Evolutionary conservation across 2,113 vertebrate species (phyloP).

Genomic region (Scomber japonicus): DNA sequence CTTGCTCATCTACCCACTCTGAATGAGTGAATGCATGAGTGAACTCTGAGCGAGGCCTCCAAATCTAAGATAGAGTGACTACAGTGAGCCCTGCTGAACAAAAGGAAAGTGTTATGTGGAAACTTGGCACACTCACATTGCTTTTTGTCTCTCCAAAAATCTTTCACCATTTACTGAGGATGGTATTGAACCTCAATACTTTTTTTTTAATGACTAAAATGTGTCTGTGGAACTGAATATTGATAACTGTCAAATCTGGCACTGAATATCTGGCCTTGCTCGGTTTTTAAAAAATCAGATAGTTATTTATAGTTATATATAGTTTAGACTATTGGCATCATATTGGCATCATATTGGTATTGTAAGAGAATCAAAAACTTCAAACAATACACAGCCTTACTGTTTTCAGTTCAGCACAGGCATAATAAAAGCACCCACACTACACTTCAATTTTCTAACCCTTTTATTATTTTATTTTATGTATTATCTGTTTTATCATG

Average conservation of each 20-base stretch:
- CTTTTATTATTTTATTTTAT: too few relatives aligned
- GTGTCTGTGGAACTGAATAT: not conserved
- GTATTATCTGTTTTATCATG: too few relatives aligned
- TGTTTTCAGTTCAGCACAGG: too few relatives aligned
- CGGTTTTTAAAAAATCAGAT: too few relatives aligned
- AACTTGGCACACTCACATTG: conserved; percentile 42
- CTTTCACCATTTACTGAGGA: not conserved
- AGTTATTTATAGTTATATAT: too few relatives aligned
- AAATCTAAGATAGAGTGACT: not conserved
- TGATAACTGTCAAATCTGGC: not conserved
- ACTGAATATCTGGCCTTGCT: not conserved
- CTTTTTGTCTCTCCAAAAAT: conserved; percentile 7
- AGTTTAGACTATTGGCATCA: too few relatives aligned
- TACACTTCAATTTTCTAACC: too few relatives aligned
- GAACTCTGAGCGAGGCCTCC: conserved; percentile 1
- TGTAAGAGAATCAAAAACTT: too few relatives aligned
- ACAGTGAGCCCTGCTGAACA: conserved; percentile 15
- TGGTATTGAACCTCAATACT: not conserved
- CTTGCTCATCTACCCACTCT: conserved; percentile 25
- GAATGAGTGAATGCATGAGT: conserved; percentile 50
- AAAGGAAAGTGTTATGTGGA: conserved; percentile 72
- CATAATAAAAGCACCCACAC: too few relatives aligned
- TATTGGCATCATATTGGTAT: too few relatives aligned
- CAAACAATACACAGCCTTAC: too few relatives aligned
- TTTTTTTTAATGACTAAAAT: not conserved